Base-by-base conservation (phyloP, 2,888 invertebrate species). In the Hirtodrosophila trivittata region DNA sequence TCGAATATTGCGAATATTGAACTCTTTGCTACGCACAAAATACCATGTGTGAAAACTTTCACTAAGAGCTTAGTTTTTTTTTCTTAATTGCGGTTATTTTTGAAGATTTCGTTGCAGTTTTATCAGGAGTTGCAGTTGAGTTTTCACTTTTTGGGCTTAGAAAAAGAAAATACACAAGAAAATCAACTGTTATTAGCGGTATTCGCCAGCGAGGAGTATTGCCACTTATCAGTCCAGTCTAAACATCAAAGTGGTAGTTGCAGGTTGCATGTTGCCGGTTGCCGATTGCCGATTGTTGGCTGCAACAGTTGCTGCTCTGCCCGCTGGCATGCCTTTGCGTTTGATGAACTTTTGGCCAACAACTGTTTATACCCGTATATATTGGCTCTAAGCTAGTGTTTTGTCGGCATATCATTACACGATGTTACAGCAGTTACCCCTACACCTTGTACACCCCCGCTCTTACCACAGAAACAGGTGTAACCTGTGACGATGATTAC, bases 361-460 rank as follows among this genome's bases (percentile, higher is more conserved):
- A 21, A 21, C 2, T 3, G 5, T 21, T 21, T 21, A 21, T 21
- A 21, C 2, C 18, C 18, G 18, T 21, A 5, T 21, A 21, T 39
- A 57, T 66, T 66, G 58, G 51, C 58, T 35, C 58, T 57, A 52
- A 47, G 46, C 50, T 51, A 12, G 1, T 46, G 54, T 62, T 58
- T 51, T 67, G 77, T 62, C 69, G 82, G 82, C 82, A 84, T 84
- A 84, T 82, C 62, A 80, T 80, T 80, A 84, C 77, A 81, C 57
- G 65, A 67, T 66, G 52, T 74, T 51, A 64, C 65, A 55, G 45
- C 41, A 47, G 38, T 51, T 37, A 46, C 37, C 56, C 52, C 46
- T 41, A 37, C 21, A 33, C 46, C 63, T 13, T 21, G 10, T 38
- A 33, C 41, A 16, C 7, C 6, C 14, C 14, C 10, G 33, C 46